Evolutionary conservation across 1,140 invertebrate genomes (phyloP), one percentile per base, ranked within the genome.

Genomic region (Asobara japonica): DNA sequence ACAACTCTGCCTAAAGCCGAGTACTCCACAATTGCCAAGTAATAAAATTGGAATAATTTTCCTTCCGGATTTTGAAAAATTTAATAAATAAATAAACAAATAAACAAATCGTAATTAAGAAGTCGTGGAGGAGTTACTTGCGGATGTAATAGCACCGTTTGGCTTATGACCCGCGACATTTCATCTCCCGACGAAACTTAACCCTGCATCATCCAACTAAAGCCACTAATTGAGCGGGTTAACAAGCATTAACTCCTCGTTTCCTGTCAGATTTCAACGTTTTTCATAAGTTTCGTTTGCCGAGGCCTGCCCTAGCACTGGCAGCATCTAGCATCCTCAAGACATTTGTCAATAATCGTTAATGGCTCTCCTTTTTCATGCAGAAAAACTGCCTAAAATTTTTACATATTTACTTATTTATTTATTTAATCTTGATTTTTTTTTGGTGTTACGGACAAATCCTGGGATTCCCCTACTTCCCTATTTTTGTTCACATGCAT

Each of bases 231-330:
- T 74, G 73, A 72, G 18, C 70, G 73, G 76, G 76, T 77, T 75
- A 77, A 77, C 76, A 71, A 77, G 74, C 73, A 74, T 74, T 72
- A 77, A 77, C 76, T 77, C 70, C 60, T 64, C 67, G 66, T 69
- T 77, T 77, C 76, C 76, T 74, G 73, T 77, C 70, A 74, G 76
- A 77, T 77, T 77, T 77, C 25, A 75, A 66, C 71, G 71, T 72
- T 77, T 75, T 77, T 56, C 73, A 71, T 77, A 36, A 38, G 67
- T 68, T 73, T 68, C 65, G n/a, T n/a, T n/a, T n/a, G n/a, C n/a
- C n/a, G n/a, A n/a, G n/a, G n/a, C n/a, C n/a, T n/a, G n/a, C n/a
- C 29, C 61, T 25, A 45, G 27, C 66, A 56, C 38, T 66, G 33
- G 66, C 66, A 27, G 60, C 22, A 65, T 36, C 29, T 22, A 56